Percentiles rank a stretch among this genome's conserved stretches.
phyloP scores from a whole-genome alignment of 2,113 vertebrate genomes.

The Nycticebus coucang region DNA sequence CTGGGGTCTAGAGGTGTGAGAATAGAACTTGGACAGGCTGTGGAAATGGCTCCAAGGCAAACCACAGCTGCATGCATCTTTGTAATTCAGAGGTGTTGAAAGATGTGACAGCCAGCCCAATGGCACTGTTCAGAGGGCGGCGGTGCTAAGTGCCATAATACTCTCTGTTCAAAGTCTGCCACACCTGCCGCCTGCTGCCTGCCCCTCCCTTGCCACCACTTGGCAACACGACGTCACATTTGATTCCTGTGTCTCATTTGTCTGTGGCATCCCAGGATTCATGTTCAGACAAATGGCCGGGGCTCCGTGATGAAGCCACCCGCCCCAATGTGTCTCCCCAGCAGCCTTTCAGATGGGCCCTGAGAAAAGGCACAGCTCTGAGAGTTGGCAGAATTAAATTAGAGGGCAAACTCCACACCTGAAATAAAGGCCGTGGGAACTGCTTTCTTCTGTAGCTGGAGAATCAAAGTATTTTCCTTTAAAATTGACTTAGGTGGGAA shows the following conservation, averaged over 20 bases:
- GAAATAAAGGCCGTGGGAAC: slow-evolving; percentile 46
- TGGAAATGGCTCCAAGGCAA: not conserved
- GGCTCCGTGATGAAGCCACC: not conserved
- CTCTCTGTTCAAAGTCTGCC: not conserved
- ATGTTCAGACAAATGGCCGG: not conserved
- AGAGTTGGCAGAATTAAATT: not conserved
- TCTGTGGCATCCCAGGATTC: not conserved
- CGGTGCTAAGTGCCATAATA: not conserved
- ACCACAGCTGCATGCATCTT: not conserved
- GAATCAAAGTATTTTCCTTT: slow-evolving; percentile 61
- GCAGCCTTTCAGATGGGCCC: not conserved
- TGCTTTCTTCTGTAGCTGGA: not conserved
- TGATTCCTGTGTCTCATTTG: not conserved
- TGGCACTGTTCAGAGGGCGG: not conserved
- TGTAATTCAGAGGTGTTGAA: not conserved
- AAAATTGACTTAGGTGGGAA: not conserved
- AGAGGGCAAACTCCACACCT: not conserved
- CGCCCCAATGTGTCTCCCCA: not conserved
- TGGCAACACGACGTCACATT: accelerated
- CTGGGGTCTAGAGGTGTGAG: not conserved
- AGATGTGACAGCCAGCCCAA: not conserved
- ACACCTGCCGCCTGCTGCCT: accelerated
- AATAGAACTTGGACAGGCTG: not conserved
- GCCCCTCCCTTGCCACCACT: not conserved
- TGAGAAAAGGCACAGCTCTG: not conserved